Evolutionary conservation across 2,888 invertebrate species (phyloP).

Genomic region (Sycophila texana): DNA sequence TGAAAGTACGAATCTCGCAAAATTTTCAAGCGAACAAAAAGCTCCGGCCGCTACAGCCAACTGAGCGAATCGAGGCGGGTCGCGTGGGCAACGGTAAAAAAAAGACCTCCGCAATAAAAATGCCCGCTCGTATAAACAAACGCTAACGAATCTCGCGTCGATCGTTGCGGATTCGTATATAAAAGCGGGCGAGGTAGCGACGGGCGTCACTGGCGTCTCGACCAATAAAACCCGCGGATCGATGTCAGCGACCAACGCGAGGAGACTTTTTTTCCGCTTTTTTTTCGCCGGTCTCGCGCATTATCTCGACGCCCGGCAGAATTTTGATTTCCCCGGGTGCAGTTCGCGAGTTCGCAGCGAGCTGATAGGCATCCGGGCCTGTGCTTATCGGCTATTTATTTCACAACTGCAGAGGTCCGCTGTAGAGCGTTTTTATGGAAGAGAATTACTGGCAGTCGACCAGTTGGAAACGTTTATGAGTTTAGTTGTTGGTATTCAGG

Average conservation of each 20-base stretch:
- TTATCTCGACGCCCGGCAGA: neutral
- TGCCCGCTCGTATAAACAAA: neutral
- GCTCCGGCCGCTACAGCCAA: too few relatives aligned
- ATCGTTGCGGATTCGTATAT: neutral
- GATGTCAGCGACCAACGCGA: neutral
- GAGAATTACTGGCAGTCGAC: too few relatives aligned
- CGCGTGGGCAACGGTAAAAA: neutral
- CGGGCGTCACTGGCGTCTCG: neutral
- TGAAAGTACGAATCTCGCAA: conserved; percentile 16
- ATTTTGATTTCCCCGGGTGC: conserved; percentile 2
- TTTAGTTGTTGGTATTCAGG: too few relatives aligned
- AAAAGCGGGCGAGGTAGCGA: neutral
- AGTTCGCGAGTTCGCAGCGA: neutral
- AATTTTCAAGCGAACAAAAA: neutral
- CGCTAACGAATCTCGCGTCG: conserved; percentile 1
- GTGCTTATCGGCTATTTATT: conserved; percentile 18
- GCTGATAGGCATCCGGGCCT: neutral
- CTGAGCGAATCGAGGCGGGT: too few relatives aligned
- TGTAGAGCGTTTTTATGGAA: neutral
- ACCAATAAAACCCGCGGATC: neutral
- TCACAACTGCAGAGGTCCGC: neutral
- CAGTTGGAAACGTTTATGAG: too few relatives aligned
- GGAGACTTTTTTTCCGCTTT: neutral
- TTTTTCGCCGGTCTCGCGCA: neutral
- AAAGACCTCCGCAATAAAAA: neutral